Base-by-base conservation (phyloP, 2,797 vertebrate genomes). In the Rousettus madagascariensis region DNA sequence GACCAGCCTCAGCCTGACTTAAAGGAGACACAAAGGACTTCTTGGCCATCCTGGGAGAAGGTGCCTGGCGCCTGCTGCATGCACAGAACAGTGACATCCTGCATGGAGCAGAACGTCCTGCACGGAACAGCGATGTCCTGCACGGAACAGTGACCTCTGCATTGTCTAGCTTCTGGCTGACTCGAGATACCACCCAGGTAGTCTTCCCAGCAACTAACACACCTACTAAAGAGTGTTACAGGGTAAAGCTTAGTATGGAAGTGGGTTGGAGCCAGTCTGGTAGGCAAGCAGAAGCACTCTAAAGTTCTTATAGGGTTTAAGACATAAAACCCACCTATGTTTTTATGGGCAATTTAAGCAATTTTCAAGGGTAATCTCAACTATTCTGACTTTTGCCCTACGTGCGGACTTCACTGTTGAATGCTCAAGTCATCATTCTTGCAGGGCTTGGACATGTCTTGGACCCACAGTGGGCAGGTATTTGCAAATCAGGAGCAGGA, bases 281-380 rank as follows among this genome's bases (percentile, higher is more conserved):
- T 41, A 75, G 86, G 53, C 79, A 38, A 82, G 89, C 66, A 55
- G 84, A 43, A 65, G 20, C 19, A 16, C 17, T 91, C 86, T 55
- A 74, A 66, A 96, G 92, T 71, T 85, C 72, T 55, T 86, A 69
- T 8, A 74, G 80, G 57, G 74, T 88, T 92, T 96, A 55, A 88
- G 91, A 89, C 51, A 89, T 86, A 91, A 96, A 96, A 74, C 86
- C 86, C 78, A 93, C n/a, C 3, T 86, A 33, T 82, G 20, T 82
- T 91, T 92, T 95, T 78, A 96, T 46, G 90, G 90, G 89, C 63
- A 94, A 82, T 69, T 94, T 86, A 96, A 96, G 72, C 86, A 94
- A 89, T 92, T 95, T 97, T 80, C 79, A 61, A 91, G 63, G 93
- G n/a, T 86, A 59, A 96, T 94, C 74, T 79, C 16, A 30, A 75